Percentiles rank a stretch among this genome's conserved stretches.
Conservation (phyloP, 2,888 invertebrate genomes). For the Eupithecia centaureata region DNA sequence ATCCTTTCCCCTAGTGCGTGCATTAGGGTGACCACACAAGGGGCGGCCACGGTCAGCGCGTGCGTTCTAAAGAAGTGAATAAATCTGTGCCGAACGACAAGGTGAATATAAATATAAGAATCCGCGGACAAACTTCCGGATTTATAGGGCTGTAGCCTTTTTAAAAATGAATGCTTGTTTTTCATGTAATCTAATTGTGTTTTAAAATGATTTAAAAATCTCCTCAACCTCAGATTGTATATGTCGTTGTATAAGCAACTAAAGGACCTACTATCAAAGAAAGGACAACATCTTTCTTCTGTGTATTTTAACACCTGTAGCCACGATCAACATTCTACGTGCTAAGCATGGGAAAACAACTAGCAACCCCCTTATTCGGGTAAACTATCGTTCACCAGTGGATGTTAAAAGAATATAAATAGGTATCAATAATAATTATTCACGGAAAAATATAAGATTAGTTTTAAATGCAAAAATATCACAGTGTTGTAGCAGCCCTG, state of each 20-base stretch:
- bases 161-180: slow-evolving; percentile 4
- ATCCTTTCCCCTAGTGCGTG: slow-evolving; percentile 51
- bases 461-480: slow-evolving; percentile 1
- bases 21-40: slow-evolving; percentile 55
- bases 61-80: slow-evolving; percentile 82
- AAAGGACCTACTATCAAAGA: no score
- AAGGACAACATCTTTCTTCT: no score
- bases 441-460: background rate
- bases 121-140: slow-evolving; percentile 81
- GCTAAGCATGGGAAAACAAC: no score
- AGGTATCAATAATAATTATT: background rate
- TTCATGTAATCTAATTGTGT: background rate
- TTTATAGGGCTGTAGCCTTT: slow-evolving; percentile 61
- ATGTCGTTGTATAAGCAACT: no score
- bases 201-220: no score
- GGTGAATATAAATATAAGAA: slow-evolving; percentile 84
- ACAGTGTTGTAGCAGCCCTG: slow-evolving; percentile 57
- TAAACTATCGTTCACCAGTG: no score
- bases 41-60: slow-evolving; percentile 76
- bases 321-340: no score
- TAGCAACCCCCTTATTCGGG: no score
- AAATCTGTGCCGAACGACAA: slow-evolving; percentile 81
- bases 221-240: no score
- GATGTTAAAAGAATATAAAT: no score
- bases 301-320: no score